Conservation (phyloP, 2,797 vertebrate genomes). For the Buceros bicornis region DNA sequence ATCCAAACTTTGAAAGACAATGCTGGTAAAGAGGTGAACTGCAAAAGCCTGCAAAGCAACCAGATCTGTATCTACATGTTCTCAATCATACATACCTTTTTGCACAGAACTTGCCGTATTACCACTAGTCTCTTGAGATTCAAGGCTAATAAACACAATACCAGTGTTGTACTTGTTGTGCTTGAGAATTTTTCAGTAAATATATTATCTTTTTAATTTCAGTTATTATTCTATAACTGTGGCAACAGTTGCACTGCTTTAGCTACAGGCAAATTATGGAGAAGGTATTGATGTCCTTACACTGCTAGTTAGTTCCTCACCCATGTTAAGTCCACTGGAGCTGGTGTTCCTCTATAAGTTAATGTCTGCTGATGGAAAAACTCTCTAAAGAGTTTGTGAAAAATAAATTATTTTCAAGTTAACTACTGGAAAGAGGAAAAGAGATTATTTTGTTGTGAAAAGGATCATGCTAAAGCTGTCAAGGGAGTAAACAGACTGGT, state of each 20-base stretch:
- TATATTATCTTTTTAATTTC: background rate
- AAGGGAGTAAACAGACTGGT: background rate
- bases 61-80: background rate
- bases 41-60: background rate
- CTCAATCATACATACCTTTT: background rate
- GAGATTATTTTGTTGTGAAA: background rate
- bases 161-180: background rate
- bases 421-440: background rate
- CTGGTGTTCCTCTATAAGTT: background rate
- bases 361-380: background rate
- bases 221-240: background rate
- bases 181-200: background rate
- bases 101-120: background rate
- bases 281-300: background rate
- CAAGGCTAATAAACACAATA: background rate
- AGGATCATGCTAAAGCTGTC: background rate
- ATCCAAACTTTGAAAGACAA: background rate
- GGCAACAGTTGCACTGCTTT: background rate
- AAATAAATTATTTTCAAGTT: background rate
- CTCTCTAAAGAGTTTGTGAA: background rate
- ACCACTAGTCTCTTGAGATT: accelerated
- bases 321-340: background rate
- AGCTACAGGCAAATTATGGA: background rate
- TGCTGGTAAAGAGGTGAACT: background rate
- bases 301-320: background rate